Conservation (phyloP, 2,113 vertebrate species). For the Anoplopoma fimbria region DNA sequence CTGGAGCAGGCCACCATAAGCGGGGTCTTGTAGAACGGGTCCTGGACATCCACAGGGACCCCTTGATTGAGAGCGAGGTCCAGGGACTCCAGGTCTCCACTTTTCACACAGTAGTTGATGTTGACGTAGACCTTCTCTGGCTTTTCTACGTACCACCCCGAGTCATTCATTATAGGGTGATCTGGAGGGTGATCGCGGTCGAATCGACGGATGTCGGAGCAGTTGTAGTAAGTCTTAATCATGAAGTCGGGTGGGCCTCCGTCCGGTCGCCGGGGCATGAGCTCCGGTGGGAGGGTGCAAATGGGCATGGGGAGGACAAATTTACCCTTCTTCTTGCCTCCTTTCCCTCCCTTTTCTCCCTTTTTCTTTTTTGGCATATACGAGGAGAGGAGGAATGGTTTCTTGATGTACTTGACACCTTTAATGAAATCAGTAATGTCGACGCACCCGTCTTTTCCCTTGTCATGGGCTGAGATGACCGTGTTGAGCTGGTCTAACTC, state of each 20-base stretch:
- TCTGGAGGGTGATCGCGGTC: slow-evolving; percentile 80
- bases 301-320: slow-evolving; percentile 86
- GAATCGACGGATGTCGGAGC: slow-evolving; percentile 78
- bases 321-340: slow-evolving; percentile 81
- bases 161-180: slow-evolving; percentile 92
- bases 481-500: slow-evolving; percentile 65
- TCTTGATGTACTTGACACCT: slow-evolving; percentile 89
- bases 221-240: slow-evolving; percentile 84
- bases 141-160: slow-evolving; percentile 89
- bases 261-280: slow-evolving; percentile 69
- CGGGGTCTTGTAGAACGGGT: slow-evolving; percentile 92
- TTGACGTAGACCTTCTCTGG: slow-evolving; percentile 82
- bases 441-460: slow-evolving; percentile 70
- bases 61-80: slow-evolving; percentile 88
- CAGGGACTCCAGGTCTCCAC: slow-evolving; percentile 88
- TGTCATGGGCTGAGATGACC: slow-evolving; percentile 83
- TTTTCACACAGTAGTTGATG: slow-evolving; percentile 88
- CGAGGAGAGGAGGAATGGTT: slow-evolving; percentile 84
- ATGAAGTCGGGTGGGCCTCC: slow-evolving; percentile 89
- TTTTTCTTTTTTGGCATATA: slow-evolving; percentile 86
- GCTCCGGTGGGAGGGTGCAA: slow-evolving; percentile 81
- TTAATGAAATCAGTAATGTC: slow-evolving; percentile 88
- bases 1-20: slow-evolving; percentile 90
- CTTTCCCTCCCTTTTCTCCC: slow-evolving; percentile 78
- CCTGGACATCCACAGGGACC: slow-evolving; percentile 89